Percentiles rank a stretch among this genome's conserved stretches.
Conservation (phyloP, 2,888 invertebrate genomes). For the Syrphus vitripennis region DNA sequence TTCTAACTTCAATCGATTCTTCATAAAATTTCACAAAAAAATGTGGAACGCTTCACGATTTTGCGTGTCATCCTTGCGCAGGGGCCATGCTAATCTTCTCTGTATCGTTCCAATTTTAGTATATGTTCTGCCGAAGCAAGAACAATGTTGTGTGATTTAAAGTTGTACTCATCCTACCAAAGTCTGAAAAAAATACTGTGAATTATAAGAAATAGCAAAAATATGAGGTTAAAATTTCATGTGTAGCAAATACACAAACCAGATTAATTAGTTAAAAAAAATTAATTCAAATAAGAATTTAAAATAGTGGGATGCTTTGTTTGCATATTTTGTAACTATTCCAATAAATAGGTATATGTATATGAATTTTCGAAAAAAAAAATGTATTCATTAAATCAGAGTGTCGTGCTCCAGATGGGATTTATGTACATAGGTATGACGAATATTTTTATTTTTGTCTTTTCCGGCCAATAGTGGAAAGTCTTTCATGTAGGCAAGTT, state of each 20-base stretch:
- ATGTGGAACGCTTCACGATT: slow-evolving; percentile 91
- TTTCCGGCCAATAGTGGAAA: too few relatives aligned
- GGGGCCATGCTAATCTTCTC: slow-evolving; percentile 96
- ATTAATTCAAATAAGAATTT: too few relatives aligned
- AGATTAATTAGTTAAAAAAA: not conserved
- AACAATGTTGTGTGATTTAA: slow-evolving; percentile 78
- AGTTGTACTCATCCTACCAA: too few relatives aligned
- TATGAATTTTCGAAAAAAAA: too few relatives aligned
- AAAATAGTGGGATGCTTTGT: too few relatives aligned
- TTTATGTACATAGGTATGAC: too few relatives aligned
- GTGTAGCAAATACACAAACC: not conserved
- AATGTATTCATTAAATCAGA: too few relatives aligned
- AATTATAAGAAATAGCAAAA: not conserved
- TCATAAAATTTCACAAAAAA: slow-evolving; percentile 74
- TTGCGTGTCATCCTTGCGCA: slow-evolving; percentile 97
- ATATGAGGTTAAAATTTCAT: not conserved
- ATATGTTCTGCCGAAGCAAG: slow-evolving; percentile 91
- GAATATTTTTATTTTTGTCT: too few relatives aligned
- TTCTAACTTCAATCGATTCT: not conserved
- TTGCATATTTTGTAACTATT: too few relatives aligned
- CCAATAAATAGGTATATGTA: too few relatives aligned
- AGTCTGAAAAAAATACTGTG: not conserved
- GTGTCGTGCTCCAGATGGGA: too few relatives aligned
- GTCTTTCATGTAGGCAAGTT: too few relatives aligned
- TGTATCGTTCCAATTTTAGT: slow-evolving; percentile 96